Evolutionary conservation across 2,113 vertebrate genomes (phyloP), one percentile per base, ranked within the genome.

Genomic region (Podarcis raffonei): DNA sequence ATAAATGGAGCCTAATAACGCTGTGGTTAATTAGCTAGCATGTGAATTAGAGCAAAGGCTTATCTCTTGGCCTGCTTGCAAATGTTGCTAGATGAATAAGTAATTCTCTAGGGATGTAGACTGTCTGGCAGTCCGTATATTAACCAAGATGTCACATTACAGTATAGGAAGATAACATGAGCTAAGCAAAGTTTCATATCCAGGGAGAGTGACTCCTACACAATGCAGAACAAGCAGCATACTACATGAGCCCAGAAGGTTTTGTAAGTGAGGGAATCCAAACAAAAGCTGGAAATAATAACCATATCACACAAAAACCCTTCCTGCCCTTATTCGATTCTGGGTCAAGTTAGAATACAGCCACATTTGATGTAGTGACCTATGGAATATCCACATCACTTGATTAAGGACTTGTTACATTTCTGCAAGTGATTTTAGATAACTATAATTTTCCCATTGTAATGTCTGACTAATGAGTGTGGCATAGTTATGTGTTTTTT

Each of bases 81-180:
- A 80, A 87, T 16, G 76, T 53, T 80, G 62, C 22, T 80, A 32
- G 65, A 39, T 69, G 74, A 79, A 79, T 53, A 69, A 53, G 39
- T 69, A 53, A 53, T 79, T 85, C 57, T 42, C 57, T 77, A n/a
- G 32, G 37, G 84, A 85, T 76, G 32, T 30, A 62, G 53, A 53
- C 84, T 23, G 0, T 62, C 86, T n/a, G 87, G 82, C 48, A 82
- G 48, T 8, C 71, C 35, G 5, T 39, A 20, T 57, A 86, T 30
- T 92, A 80, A 91, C 83, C 78, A 86, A 66, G 78, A 1, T 72
- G 32, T 13, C 22, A 3, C 5, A 92, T 32, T 22, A 71, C 77
- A 68, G 16, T 76, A 39, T 16, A 68, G 18, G 79, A 91, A 53
- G 71, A 81, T 66, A 83, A 84, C 74, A 65, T 48, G 22, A 86